Evolutionary conservation across 92 coral and sea anemone genomes (phyloP), one percentile per base, ranked within the genome.

Genomic region (Desmophyllum pertusum): DNA sequence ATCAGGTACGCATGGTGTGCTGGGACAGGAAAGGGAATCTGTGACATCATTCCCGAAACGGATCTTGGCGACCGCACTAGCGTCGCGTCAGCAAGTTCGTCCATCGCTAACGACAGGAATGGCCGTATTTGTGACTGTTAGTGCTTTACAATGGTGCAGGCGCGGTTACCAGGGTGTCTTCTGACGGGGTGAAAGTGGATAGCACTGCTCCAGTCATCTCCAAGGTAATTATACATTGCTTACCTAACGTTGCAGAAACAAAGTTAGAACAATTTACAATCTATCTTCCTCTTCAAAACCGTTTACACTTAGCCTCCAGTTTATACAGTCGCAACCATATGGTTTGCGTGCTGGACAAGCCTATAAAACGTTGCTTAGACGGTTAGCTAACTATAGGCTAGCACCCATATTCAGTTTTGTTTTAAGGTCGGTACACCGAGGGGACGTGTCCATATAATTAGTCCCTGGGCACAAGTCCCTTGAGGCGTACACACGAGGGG

Each of bases 131-230:
- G 88, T 93, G 30, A 90, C 95, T 14, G 74, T 96, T 43, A 94
- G 85, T 68, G 93, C 85, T 18, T n/a, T 84, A 81, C 59, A 96
- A 94, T 39, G 95, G 94, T 27, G 99, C 95, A 2, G 98, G 98
- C 4, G 95, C 91, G 21, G 77, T 87, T 75, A 89, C 98, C 3
- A 90, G 89, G 25, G 39, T 85, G 31, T 87, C 90, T 35, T 92
- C 99, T 4, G 93, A 96, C 69, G 99, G 99, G 30, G 92, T 94
- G 8, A 31, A 71, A 75, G 92, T 96, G 21, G 99, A 96, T 43
- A 85, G 74, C 82, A 88, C 97, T 30, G 89, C 98, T 72, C 99
- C 99, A 33, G 83, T 88, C 31, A 64, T 90, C 1, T 87, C 75
- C 13, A 76, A 91, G 95, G 99, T 96, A 85, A 84, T 27, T 25